Base-by-base conservation (phyloP, 1,140 invertebrate genomes). In the Cherax quadricarinatus region DNA sequence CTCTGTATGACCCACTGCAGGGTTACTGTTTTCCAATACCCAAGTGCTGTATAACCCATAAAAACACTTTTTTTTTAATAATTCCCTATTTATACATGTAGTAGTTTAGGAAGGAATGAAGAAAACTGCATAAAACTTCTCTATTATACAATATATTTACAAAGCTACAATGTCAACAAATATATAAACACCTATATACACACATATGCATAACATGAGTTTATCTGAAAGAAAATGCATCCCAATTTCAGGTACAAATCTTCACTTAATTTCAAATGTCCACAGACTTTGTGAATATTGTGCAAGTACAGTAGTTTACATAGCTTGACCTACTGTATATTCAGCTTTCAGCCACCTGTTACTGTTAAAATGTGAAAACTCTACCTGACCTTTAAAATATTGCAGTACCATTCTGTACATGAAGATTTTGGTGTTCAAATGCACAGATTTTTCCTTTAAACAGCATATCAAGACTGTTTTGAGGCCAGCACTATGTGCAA, bases 111-210 rank as follows among this genome's bases (percentile, higher is more conserved):
- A 18, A 70, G 66, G 66, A 70, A 70, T 70, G 21, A 18, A n/a
- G 66, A 10, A 7, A 75, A 24, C 41, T 30, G 1, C 7, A 30
- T 30, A 30, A n/a, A 30, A 30, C 70, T 75, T 21, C 9, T 75
- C 30, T 75, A 75, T 75, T 75, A 21, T 75, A 10, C 12, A 75
- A 75, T 75, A 75, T n/a, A 75, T 80, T 88, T 88, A 79, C 73
- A 88, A 88, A 88, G 86, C 86, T 88, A 88, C 70, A 78, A 88
- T 88, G n/a, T 80, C 86, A 88, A 88, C 86, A 88, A 88, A 88
- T 88, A 88, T 88, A 88, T 88, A 88, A 87, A 57, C 86, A 88
- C 80, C 73, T 88, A 88, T 88, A 60, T 88, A 88, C 86, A 88
- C 73, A 88, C 62, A 62, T 88, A 79, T 88, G 86, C 86, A 88